A percentile compares a stretch with the other conserved stretches of the same genome.
These are phyloP conservation scores for Hydrolagus affinis DNA, from an alignment of 2,113 vertebrate genomes.

Conservation along the genomic window DNA sequence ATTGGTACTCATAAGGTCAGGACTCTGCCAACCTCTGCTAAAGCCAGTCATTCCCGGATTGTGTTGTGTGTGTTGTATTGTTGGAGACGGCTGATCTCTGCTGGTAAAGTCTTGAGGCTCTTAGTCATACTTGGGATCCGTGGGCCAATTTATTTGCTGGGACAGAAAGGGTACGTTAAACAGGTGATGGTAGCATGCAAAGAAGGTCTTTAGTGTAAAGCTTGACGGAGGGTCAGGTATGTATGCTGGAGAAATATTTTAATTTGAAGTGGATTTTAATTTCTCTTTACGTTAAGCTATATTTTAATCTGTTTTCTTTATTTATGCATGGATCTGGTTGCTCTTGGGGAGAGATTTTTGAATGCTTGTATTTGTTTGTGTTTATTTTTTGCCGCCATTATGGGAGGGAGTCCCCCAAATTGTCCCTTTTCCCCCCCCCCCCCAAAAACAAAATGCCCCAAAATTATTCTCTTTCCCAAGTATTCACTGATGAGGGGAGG, in stretches of 20 bases:
- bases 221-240: constrained; percentile 30
- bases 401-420: not conserved
- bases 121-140: not conserved
- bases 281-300: constrained; percentile 19
- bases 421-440: not conserved
- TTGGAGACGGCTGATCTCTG: constrained; percentile 6
- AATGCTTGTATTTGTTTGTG: constrained; percentile 6
- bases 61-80: constrained; percentile 2
- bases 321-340: constrained; percentile 7
- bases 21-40: not conserved
- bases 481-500: not conserved
- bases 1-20: not conserved
- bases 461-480: not conserved
- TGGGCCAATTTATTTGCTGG: constrained; percentile 20
- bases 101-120: not conserved
- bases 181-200: constrained; percentile 10
- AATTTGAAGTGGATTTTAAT: constrained; percentile 9
- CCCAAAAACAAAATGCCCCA: not conserved
- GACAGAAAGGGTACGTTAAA: constrained; percentile 27
- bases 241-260: constrained; percentile 20
- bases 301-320: not conserved
- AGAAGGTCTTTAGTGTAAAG: constrained; percentile 30
- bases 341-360: not conserved
- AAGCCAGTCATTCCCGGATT: not conserved
- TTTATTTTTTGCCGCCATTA: not conserved